These are phyloP conservation scores for Agonopterix heracliana DNA, from an alignment of 2,888 invertebrate genomes.

Conservation along the genomic window DNA sequence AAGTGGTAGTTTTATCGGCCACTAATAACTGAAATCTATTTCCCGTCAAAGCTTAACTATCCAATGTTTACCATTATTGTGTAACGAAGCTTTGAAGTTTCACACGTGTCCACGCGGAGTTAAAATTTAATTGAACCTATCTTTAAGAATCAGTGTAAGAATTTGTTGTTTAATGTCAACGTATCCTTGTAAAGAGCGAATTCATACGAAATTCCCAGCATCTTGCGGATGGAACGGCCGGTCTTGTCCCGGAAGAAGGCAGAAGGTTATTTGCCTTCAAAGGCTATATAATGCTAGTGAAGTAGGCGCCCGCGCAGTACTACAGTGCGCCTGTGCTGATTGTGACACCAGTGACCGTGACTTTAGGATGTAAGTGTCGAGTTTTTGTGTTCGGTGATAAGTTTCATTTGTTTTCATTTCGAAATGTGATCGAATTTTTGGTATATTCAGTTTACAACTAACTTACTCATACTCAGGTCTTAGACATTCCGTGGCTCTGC, in stretches of 20 bases:
- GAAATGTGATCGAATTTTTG: background rate
- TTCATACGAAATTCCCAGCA: conserved; percentile 20
- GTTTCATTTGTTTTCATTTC: background rate
- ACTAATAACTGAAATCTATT: no score
- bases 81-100: no score
- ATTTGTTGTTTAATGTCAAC: background rate
- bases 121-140: no score
- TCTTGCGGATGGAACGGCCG: conserved; percentile 9
- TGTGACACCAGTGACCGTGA: conserved; percentile 12
- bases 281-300: conserved; percentile 51
- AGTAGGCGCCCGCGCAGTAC: conserved; percentile 55
- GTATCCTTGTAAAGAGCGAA: conserved; percentile 1
- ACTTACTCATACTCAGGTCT: no score
- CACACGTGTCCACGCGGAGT: no score
- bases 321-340: conserved; percentile 15
- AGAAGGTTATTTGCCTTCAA: conserved; percentile 50
- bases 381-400: no score
- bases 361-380: conserved; percentile 9
- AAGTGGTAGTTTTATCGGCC: no score
- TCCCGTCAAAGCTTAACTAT: no score
- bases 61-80: no score
- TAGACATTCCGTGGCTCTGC: no score
- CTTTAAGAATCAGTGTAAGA: background rate
- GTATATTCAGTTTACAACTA: no score
- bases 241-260: conserved; percentile 54